Evolutionary conservation across 2,797 vertebrate genomes (phyloP), one percentile per base, ranked within the genome.

Genomic region (Urocyon cinereoargenteus): DNA sequence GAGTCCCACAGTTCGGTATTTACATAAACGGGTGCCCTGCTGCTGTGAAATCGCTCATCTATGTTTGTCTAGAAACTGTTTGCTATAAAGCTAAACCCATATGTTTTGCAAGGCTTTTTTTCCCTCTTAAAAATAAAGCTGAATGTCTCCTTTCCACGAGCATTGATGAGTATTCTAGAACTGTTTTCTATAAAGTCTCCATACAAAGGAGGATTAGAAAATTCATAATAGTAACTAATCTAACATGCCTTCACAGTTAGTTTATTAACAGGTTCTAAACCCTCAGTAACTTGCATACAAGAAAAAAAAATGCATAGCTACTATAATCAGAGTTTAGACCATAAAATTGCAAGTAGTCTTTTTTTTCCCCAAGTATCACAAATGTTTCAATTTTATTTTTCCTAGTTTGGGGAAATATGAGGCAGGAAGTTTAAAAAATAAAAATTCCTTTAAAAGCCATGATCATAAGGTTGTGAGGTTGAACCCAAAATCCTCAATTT

Each of bases 1-100:
- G 98, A 99, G 98, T 98, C 98, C 98, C 95, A 98, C 95, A 90
- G 97, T 92, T 98, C 97, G 97, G 98, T 98, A 98, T 99, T 99
- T 98, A 98, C 97, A 98, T 98, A 98, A 98, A 97, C 96, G 96
- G 97, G 96, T 97, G 96, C 94, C 99, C 98, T 91, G 98, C 98
- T 98, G 98, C 90, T 98, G 87, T 93, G 93, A 89, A 97, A 97
- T 96, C 92, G 14, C 96, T 98, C 97, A 97, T 89, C 91, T 98
- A 40, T 98, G 98, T 98, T 99, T 99, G 96, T 98, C 98, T 97
- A 98, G 97, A 98, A 97, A 92, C 96, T 97, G 91, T 93, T 97
- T 98, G 93, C 78, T 96, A 97, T 97, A 97, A 98, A 98, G 97
- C 83, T 97, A 89, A 98, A 93, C 83, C 86, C 95, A 87, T 94